These are phyloP conservation scores for Rhodinocichla rosea DNA, from an alignment of 2,113 vertebrate species.

Conservation along the genomic window DNA sequence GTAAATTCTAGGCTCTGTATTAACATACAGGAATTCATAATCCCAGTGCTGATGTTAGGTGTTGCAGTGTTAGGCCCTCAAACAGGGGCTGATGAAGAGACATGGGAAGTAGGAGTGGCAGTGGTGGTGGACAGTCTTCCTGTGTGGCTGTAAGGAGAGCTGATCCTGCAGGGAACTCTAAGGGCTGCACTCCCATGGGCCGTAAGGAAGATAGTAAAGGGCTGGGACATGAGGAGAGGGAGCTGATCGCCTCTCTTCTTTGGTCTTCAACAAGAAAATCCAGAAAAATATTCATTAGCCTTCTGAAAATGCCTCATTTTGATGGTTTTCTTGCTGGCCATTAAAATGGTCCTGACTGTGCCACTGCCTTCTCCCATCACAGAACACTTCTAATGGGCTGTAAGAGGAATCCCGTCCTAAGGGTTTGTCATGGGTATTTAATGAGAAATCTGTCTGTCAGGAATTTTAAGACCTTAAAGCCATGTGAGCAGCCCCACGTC, in stretches of 20 bases:
- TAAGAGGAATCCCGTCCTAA: background rate
- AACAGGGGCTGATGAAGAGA: background rate
- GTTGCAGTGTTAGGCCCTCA: background rate
- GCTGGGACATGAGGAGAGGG: background rate
- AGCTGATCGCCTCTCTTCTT: background rate
- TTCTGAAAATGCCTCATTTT: background rate
- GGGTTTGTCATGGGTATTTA: background rate
- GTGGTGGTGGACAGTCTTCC: background rate
- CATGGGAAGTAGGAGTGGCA: background rate
- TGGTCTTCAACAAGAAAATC: background rate
- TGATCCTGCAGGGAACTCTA: background rate
- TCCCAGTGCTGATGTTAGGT: background rate
- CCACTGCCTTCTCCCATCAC: background rate
- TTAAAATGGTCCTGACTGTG: background rate
- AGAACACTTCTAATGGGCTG: background rate
- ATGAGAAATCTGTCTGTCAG: background rate
- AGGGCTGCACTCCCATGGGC: background rate
- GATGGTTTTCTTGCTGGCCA: background rate
- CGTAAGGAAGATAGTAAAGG: background rate
- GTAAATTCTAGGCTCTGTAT: background rate
- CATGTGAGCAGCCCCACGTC: background rate
- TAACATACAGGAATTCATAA: background rate
- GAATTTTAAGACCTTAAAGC: background rate
- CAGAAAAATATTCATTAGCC: background rate
- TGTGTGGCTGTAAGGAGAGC: background rate